These are phyloP conservation scores for Asbolus verrucosus DNA, from an alignment of 1,140 invertebrate genomes.

Conservation along the genomic window DNA sequence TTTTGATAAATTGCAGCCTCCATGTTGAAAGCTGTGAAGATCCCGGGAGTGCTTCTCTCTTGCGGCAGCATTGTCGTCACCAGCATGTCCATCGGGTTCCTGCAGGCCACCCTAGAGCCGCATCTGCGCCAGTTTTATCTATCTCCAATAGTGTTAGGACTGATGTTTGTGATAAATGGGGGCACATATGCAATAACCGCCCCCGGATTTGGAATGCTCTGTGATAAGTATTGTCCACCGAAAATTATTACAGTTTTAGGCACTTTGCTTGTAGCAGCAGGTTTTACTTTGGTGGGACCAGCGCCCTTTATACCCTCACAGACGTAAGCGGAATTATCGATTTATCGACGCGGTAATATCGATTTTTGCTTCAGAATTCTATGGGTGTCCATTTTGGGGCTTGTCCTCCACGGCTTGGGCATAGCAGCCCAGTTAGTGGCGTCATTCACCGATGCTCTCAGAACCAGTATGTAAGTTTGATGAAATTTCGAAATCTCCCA, in stretches of 20 bases:
- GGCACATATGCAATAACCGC: conserved; percentile 86
- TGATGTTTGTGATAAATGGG: conserved; percentile 91
- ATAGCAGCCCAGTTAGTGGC: conserved; percentile 85
- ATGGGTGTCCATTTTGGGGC: conserved; percentile 76
- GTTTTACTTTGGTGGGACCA: conserved; percentile 81
- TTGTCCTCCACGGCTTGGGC: conserved; percentile 82
- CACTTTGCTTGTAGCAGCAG: conserved; percentile 72
- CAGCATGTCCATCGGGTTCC: conserved; percentile 84
- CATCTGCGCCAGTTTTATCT: conserved; percentile 82
- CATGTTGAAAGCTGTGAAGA: conserved; percentile 73
- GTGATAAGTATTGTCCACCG: conserved; percentile 75
- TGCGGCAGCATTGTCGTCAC: conserved; percentile 78
- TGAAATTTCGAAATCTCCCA: background rate
- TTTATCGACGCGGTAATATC: no score
- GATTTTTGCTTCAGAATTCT: conserved; percentile 69
- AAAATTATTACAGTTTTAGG: conserved; percentile 78
- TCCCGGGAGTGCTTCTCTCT: conserved; percentile 77
- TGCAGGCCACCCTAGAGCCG: conserved; percentile 85
- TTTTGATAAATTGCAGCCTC: conserved; percentile 67
- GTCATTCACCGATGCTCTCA: conserved; percentile 83
- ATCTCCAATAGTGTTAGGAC: conserved; percentile 79
- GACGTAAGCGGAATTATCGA: conserved; percentile 71
- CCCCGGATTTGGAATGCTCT: conserved; percentile 84
- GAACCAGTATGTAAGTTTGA: conserved; percentile 78
- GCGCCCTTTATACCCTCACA: conserved; percentile 76